A percentile compares a stretch with the other conserved stretches of the same genome.
Conservation (phyloP, 2,888 invertebrate species). For the Dryomyza anilis region DNA sequence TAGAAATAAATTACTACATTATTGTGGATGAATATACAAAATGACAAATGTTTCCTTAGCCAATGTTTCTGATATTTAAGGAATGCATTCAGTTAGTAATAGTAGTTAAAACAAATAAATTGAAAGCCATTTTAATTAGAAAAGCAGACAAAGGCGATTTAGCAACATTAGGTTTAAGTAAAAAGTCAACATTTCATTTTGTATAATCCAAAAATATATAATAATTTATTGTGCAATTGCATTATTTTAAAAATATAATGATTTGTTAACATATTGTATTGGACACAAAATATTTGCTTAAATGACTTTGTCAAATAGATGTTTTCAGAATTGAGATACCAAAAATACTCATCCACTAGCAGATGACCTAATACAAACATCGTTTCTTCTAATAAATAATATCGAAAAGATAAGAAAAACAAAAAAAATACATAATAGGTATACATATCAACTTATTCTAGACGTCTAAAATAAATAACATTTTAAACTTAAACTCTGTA, state of each 20-base stretch:
- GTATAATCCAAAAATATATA: slow-evolving; percentile 32
- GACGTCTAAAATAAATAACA: neutral
- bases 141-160: neutral
- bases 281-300: too few species aligned
- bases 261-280: too few species aligned
- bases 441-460: neutral
- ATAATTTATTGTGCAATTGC: slow-evolving; percentile 32
- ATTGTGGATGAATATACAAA: slow-evolving; percentile 48
- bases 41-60: slow-evolving; percentile 46
- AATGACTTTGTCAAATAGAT: neutral
- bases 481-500: slow-evolving; percentile 12
- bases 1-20: slow-evolving; percentile 16
- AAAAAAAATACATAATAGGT: too few species aligned
- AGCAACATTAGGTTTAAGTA: neutral
- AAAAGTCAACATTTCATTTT: slow-evolving; percentile 30
- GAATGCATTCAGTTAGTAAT: slow-evolving; percentile 17
- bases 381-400: too few species aligned
- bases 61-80: neutral
- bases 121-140: neutral
- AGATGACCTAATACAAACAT: too few species aligned
- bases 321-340: neutral
- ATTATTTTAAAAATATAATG: too few species aligned
- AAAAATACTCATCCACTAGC: too few species aligned
- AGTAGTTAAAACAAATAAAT: neutral
- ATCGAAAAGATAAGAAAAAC: too few species aligned